Percentiles rank a stretch among this genome's conserved stretches.
phyloP scores from a whole-genome alignment of 2,888 invertebrate genomes.

The Kryphioiulus occultus region DNA sequence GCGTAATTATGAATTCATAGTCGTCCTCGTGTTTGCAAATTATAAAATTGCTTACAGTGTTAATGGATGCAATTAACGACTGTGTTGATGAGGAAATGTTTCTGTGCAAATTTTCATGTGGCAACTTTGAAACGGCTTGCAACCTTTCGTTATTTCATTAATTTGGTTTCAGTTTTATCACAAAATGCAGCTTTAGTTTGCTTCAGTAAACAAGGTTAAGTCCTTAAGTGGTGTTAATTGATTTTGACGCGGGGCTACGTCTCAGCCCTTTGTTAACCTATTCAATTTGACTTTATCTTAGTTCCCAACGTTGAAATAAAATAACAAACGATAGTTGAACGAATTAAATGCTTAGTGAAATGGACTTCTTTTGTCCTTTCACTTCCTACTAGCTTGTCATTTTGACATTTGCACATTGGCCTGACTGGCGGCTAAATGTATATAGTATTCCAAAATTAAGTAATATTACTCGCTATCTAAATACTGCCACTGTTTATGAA shows the following conservation, averaged over 20 bases:
- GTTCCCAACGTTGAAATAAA: conserved; percentile 20
- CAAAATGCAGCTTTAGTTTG: background rate
- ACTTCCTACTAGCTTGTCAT: background rate
- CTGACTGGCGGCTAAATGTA: background rate
- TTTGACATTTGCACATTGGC: conserved; percentile 1
- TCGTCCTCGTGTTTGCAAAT: background rate
- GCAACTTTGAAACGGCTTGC: background rate
- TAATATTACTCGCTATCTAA: background rate
- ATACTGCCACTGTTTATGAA: background rate
- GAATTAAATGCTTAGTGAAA: conserved; percentile 10
- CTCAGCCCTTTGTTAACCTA: background rate
- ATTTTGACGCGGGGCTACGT: conserved; percentile 11
- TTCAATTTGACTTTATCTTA: conserved; percentile 2
- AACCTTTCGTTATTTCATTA: background rate
- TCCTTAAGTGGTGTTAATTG: conserved; percentile 39
- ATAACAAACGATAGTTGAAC: background rate
- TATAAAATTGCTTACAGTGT: background rate
- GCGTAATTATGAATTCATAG: background rate
- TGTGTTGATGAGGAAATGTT: background rate
- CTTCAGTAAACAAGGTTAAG: background rate
- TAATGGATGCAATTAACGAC: background rate
- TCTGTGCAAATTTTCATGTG: background rate
- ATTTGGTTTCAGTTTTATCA: background rate
- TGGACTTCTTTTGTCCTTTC: conserved; percentile 6
- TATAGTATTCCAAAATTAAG: background rate